phyloP scores from a whole-genome alignment of 2,797 vertebrate species.

The Serranus cabrilla region DNA sequence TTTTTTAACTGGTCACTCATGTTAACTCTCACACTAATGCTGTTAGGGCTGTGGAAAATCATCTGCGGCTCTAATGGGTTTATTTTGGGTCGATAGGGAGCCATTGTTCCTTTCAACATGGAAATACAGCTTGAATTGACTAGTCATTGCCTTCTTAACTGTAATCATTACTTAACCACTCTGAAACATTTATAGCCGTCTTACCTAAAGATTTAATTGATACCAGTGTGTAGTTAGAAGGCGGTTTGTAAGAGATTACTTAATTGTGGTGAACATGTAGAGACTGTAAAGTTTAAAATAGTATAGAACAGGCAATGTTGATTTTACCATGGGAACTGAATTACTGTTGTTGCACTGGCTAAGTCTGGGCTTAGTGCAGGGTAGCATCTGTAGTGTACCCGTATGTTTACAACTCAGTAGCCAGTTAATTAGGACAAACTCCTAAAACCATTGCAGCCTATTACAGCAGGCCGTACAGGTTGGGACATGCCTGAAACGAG shows the following conservation, averaged over 20 bases:
- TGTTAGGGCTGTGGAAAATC: slow-evolving; percentile 37
- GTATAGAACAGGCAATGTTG: slow-evolving; percentile 50
- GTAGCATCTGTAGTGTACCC: not conserved
- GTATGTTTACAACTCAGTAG: not conserved
- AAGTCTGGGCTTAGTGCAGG: not conserved
- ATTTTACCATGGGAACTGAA: slow-evolving; percentile 58
- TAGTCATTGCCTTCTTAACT: slow-evolving; percentile 23
- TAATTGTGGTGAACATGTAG: slow-evolving; percentile 52
- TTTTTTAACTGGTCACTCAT: slow-evolving; percentile 58
- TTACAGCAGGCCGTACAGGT: not conserved
- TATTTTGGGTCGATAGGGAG: slow-evolving; percentile 42
- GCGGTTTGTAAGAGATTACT: slow-evolving; percentile 46
- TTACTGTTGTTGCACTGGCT: slow-evolving; percentile 1
- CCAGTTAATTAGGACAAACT: not conserved
- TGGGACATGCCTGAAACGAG: not conserved
- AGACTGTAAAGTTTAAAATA: slow-evolving; percentile 45
- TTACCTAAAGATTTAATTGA: slow-evolving; percentile 52
- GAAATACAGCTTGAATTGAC: slow-evolving; percentile 37
- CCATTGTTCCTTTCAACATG: slow-evolving; percentile 41
- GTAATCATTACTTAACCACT: slow-evolving; percentile 45
- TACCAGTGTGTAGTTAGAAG: slow-evolving; percentile 58
- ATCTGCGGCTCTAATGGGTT: slow-evolving; percentile 40
- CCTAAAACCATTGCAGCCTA: not conserved
- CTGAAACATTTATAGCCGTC: slow-evolving; percentile 43
- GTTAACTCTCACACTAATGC: slow-evolving; percentile 37